Base-by-base conservation (phyloP, 2,888 invertebrate genomes). In the Artemia sp. region DNA sequence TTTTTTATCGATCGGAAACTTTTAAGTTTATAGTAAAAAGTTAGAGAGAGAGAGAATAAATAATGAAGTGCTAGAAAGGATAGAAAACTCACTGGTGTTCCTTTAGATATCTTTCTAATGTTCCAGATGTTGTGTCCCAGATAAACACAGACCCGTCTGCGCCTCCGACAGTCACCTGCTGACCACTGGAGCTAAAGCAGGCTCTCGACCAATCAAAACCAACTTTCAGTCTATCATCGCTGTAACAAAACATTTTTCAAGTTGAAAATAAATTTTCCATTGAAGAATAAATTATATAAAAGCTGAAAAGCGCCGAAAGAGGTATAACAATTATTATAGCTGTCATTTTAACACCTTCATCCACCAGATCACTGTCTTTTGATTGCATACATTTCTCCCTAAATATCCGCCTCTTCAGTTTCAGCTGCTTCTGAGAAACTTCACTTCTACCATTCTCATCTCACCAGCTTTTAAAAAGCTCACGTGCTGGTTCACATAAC, bases 151-250 rank as follows among this genome's bases (percentile, higher is more conserved):
- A 83, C 51, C 97, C 96, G 79, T 97, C 95, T 0, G 87, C 84
- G 10, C 92, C 92, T 52, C 98, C 98, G 69, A 90, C 93, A 9
- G 92, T 87, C 68, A 92, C 85, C 78, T 91, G 88, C 73, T 88
- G 85, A 9, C 88, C 91, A 78, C 90, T 90, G 52, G 92, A 91
- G 75, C 94, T 94, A 79, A 95, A 94, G 68, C 88, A 86, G 12
- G 93, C 93, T 75, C 95, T 83, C 51, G 92, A 85, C 87, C 90
- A 95, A 82, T 97, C 96, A 81, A 90, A 92, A 72, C 91, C 90
- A 72, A 95, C 89, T 82, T 92, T 92, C 81, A 97, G 97, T 71
- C 89, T 88, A 76, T 97, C 96, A 77, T 90, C 89, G 79, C 95
- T 95, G 82, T 66, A 81, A 82, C 74, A 73, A 69, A 72, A 74